Evolutionary conservation across 2,113 vertebrate genomes (phyloP), one percentile per base, ranked within the genome.

Genomic region (Isurus oxyrinchus): DNA sequence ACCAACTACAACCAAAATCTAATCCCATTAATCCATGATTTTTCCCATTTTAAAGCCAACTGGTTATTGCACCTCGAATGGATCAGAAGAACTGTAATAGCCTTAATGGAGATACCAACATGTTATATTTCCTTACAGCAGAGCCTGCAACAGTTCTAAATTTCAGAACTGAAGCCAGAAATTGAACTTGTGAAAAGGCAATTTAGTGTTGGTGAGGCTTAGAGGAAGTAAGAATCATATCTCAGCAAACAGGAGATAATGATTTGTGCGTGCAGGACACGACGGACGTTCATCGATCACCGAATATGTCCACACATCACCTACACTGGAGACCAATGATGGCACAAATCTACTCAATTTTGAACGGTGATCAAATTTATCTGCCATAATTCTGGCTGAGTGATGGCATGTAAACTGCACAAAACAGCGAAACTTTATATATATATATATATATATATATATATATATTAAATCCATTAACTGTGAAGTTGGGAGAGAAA

Each of bases 111-210:
- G 23, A 86, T 55, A 88, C 53, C 23, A 25, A 69, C 8, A 35
- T 76, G 72, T 31, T 72, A 72, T 31, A 31, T 72, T 27, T 31
- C 25, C 69, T 72, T 6, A 72, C 5, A 7, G 27, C 31, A 35
- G 0, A 76, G 31, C 72, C 72, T 11, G 72, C 27, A 76, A 27
- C 0, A 72, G 31, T 5, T 72, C 69, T 72, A 44, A n/a, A 84
- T 94, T 94, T 94, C 59, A 94, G 35, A 94, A 91, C 31, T 91
- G 55, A 59, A 63, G 90, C 59, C 59, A 94, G 59, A n/a, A 63
- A 63, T 0, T 63, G 14, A 59, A 61, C 88, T n/a, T 61, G 57
- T 61, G 57, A 63, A 63, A 63, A 40, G 16, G 31, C 5, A 31
- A 61, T 7, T 63, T 40, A 21, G 2, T 35, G 59, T 40, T 19